Base-by-base conservation (phyloP, 2,113 vertebrate species). In the Stegastes partitus region DNA sequence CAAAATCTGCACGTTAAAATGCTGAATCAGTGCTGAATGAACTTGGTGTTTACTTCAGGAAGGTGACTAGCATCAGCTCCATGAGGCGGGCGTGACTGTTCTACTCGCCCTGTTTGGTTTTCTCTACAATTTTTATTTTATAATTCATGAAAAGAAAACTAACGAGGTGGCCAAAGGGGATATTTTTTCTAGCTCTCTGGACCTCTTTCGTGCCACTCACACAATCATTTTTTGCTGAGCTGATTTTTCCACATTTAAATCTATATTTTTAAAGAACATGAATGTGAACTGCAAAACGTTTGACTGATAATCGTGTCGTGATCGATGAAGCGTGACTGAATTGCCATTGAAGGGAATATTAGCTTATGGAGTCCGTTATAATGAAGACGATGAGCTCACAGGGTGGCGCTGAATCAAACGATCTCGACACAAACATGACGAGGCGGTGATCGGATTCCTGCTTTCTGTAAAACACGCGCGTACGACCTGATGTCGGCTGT, bases 241-340 rank as follows among this genome's bases (percentile, higher is more conserved):
- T 19, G 14, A 50, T 34, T 47, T 34, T 71, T 71, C 21, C 11
- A 45, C 50, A 54, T 45, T 54, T 58, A 44, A 47, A 57, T 31
- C 14, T 54, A 25, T 64, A 25, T 65, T 68, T 56, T 79, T 39
- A 0, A 34, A 34, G 11, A 45, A 44, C 12, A 12, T 56, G 21
- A 77, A 54, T 45, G 28, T 55, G 65, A 67, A 65, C 18, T 56
- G 21, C 22, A 74, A 19, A 23, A 14, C 19, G 11, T 47, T 37
- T 74, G 73, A 79, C 49, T 23, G 42, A 7, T 51, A 15, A n/a
- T 4, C 34, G 14, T 28, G 50, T 34, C 75, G 47, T 28, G 21
- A 26, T 62, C 11, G 58, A 4, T 72, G 44, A 57, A 14, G 58
- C 3, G 16, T 39, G 54, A 81, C 73, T 71, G 61, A 87, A 62